Conservation (phyloP, 2,888 invertebrate genomes). For the Tyria jacobaeae region DNA sequence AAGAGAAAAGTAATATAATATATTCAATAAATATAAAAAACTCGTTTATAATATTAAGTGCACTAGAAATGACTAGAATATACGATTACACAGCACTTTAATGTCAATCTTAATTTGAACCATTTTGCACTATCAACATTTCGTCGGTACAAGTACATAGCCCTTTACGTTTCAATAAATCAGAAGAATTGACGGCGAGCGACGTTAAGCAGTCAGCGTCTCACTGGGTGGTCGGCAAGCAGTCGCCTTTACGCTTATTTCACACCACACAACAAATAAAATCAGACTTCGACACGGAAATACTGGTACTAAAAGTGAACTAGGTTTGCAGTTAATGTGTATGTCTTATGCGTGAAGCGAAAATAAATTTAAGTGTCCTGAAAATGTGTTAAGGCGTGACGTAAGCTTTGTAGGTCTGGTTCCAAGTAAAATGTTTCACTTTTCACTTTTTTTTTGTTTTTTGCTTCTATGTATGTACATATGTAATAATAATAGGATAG, state of each 20-base stretch:
- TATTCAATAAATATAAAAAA: not conserved
- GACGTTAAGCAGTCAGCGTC: conserved; percentile 81
- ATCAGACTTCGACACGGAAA: conserved; percentile 68
- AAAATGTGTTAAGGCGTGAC: conserved; percentile 26
- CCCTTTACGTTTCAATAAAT: conserved; percentile 80
- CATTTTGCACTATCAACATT: conserved; percentile 31
- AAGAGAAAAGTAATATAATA: too few species aligned
- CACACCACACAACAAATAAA: conserved; percentile 77
- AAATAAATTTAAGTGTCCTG: conserved; percentile 39
- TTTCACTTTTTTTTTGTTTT: not conserved
- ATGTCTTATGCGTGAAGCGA: conserved; percentile 33
- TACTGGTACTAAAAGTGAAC: conserved; percentile 59
- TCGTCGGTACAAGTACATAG: conserved; percentile 58
- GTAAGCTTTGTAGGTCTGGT: not conserved
- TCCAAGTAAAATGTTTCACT: conserved; percentile 2
- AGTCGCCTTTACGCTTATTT: conserved; percentile 80
- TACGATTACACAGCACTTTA: conserved; percentile 2
- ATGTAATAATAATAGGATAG: too few species aligned
- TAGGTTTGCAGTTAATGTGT: conserved; percentile 43
- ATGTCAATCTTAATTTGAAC: conserved; percentile 25
- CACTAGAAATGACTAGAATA: not conserved
- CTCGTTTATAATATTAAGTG: not conserved
- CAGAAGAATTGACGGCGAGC: conserved; percentile 81
- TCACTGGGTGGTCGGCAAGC: conserved; percentile 79
- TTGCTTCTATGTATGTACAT: not conserved